Evolutionary conservation across 2,113 vertebrate genomes (phyloP).

Genomic region (Coptodon rendalli): DNA sequence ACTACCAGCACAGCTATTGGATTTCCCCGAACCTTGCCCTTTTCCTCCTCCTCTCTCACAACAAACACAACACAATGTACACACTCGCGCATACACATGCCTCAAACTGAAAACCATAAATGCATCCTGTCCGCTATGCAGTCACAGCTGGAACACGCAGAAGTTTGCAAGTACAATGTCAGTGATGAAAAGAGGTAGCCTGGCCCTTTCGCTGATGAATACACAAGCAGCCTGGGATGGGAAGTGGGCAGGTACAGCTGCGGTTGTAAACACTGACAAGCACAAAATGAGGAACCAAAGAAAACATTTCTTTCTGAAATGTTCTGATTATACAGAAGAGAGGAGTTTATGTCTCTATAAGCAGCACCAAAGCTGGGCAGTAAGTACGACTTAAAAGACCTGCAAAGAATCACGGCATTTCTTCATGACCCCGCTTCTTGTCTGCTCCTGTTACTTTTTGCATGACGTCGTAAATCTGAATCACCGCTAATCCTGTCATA

Average conservation of each 20-base stretch:
- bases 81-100: neutral
- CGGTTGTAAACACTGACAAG: neutral
- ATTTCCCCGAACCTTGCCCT: conserved; percentile 9
- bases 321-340: neutral
- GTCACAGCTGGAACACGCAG: neutral
- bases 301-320: neutral
- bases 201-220: neutral
- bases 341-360: neutral
- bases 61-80: neutral
- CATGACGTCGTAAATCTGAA: neutral
- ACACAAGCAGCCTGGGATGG: neutral
- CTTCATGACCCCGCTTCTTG: neutral
- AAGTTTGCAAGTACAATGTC: neutral
- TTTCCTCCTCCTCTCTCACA: neutral
- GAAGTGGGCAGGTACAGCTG: neutral
- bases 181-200: neutral
- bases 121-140: neutral
- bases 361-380: neutral
- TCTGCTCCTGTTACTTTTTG: neutral
- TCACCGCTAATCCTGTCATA: neutral
- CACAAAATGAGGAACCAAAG: neutral
- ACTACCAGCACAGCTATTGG: conserved; percentile 11
- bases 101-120: neutral
- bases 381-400: neutral
- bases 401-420: neutral